These are phyloP conservation scores for Ctena decussata DNA, from an alignment of 2,888 invertebrate species.

Conservation along the genomic window DNA sequence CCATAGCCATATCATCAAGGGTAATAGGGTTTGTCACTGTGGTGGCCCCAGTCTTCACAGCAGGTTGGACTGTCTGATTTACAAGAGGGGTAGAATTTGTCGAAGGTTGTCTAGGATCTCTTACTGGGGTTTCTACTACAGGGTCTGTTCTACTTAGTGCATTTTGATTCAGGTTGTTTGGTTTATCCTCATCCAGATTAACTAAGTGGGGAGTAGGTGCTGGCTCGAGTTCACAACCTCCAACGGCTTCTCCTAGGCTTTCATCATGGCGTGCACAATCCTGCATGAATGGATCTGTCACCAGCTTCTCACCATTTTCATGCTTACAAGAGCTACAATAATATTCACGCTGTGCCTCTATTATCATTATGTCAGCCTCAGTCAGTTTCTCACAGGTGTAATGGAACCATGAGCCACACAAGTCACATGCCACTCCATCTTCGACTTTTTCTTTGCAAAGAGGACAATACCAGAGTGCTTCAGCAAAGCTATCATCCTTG, in stretches of 20 bases:
- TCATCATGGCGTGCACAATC: neutral
- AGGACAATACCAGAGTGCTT: neutral
- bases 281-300: neutral
- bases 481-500: neutral
- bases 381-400: neutral
- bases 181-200: neutral
- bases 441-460: neutral
- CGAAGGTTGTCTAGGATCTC: neutral
- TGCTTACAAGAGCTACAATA: neutral
- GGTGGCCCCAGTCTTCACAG: neutral
- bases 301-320: neutral
- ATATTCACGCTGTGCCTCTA: neutral
- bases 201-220: neutral
- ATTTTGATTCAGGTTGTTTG: neutral
- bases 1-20: neutral
- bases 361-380: neutral
- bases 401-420: neutral
- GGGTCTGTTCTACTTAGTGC: neutral
- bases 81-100: neutral
- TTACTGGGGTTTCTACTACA: neutral
- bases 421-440: neutral
- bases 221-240: neutral
- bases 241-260: neutral
- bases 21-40: neutral
- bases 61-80: neutral